Base-by-base conservation (phyloP, 2,113 vertebrate genomes). In the Epinephelus moara region DNA sequence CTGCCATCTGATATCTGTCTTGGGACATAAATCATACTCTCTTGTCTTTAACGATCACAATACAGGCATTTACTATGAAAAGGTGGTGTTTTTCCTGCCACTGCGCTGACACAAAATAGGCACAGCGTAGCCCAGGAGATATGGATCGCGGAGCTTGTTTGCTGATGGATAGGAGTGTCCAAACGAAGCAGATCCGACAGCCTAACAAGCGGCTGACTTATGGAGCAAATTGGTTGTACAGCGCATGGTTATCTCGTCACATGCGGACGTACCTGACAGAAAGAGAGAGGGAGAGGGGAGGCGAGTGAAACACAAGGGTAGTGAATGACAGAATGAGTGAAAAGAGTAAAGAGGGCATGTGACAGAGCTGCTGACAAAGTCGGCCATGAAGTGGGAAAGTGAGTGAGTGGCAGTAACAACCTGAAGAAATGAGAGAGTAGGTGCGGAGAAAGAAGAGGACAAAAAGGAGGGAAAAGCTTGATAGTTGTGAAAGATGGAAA, bases 331-430 rank as follows among this genome's bases (percentile, higher is more conserved):
- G 64, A 75, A 59, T 80, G 84, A 84, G 77, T 75, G 87, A 87
- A 81, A 75, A 82, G 82, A 84, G 69, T 75, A 69, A 91, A 88
- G 76, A 84, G 76, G 71, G 80, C 77, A 66, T 85, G 78, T 78
- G 83, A 84, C 72, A 67, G 82, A 74, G 78, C 62, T 55, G 53
- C 80, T 71, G 81, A 80, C 68, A 61, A 60, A 42, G 37, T 70
- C 33, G 81, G 23, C 60, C 53, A 25, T 14, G 72, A 81, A 76
- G 70, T 68, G 85, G 56, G 78, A 89, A 84, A 82, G 52, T 78
- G 80, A 88, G 61, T 74, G 84, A 91, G 64, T 27, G 64, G 45
- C 64, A 62, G 55, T 70, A 91, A 90, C 67, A 27, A 52, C 8
- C 62, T 17, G 53, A 53, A 67, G 45, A 68, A 72, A 64, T 21